Evolutionary conservation across 2,888 invertebrate species (phyloP).

Genomic region (Synanthedon myopaeformis): DNA sequence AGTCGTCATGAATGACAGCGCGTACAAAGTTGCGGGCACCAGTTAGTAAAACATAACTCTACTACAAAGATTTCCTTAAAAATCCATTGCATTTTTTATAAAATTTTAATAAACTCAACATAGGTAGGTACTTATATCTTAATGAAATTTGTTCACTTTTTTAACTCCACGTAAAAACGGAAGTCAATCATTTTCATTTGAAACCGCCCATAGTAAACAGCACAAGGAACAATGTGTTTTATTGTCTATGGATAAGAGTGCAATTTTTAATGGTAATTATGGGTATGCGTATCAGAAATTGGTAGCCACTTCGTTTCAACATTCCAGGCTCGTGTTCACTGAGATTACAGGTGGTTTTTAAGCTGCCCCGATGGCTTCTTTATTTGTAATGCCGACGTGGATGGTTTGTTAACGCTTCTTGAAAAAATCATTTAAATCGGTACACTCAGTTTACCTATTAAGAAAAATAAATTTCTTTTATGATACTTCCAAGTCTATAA

Average conservation of each 20-base stretch:
- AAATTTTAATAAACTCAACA: background rate
- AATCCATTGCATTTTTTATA: no score
- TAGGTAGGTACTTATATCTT: background rate
- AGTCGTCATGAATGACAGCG: no score
- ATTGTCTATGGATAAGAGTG: constrained; percentile 22
- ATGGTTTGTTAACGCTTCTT: no score
- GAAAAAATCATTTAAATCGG: no score
- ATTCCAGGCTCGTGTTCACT: constrained; percentile 51
- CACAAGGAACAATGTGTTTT: constrained; percentile 24
- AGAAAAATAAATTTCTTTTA: no score
- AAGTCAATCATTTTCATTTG: constrained; percentile 15
- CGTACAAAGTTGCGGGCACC: no score
- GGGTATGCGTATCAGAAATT: constrained; percentile 45
- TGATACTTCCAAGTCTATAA: no score
- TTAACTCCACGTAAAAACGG: constrained; percentile 26
- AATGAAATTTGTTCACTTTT: background rate
- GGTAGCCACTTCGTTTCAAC: constrained; percentile 58
- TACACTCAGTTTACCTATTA: no score
- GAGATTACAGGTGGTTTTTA: constrained; percentile 54
- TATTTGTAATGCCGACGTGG: constrained; percentile 27
- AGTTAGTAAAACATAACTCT: no score
- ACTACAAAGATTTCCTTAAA: no score
- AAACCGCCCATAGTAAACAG: constrained; percentile 9
- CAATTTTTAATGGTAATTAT: constrained; percentile 21
- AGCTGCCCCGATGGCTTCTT: constrained; percentile 40